Base-by-base conservation (phyloP, 1,140 invertebrate species). In the Octopus bimaculoides region DNA sequence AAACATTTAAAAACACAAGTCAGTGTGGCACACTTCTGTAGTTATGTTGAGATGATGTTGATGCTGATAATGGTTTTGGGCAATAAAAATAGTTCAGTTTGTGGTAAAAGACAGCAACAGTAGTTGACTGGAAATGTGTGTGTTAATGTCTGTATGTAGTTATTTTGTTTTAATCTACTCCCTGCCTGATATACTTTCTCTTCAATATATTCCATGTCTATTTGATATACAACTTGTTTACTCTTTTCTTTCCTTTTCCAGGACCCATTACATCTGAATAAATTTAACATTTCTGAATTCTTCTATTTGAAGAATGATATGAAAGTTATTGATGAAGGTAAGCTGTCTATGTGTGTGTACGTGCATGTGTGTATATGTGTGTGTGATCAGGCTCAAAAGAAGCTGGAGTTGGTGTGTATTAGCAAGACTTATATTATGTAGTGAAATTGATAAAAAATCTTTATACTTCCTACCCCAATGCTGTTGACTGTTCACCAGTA, bases 241-340 rank as follows among this genome's bases (percentile, higher is more conserved):
- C 26, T 41, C 26, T 41, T 41, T 41, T 41, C 26, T 78, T 76
- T 76, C 78, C 75, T 79, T 73, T 85, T 83, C 41, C 81, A 92
- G 89, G 95, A 99, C 91, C 97, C 98, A 9, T 93, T 92, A 73
- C 93, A 98, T 91, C 92, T 98, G 54, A 92, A 93, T 14, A 99
- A 99, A 91, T 99, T 98, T 87, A 99, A 99, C 91, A 93, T 99
- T 77, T 94, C 95, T 0, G 93, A 92, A 6, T 99, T 99, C 91
- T 94, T 98, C 93, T 97, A 99, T 90, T 92, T 99, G n/a, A 96
- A 97, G 88, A 95, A 98, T 86, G 96, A 97, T 89, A 91, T 98
- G n/a, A 94, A 95, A 87, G 93, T 98, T 20, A 92, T 95, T 86
- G 94, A 95, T 84, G 96, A 86, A 79, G 86, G 85, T 86, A 82